These are phyloP conservation scores for Campoletis sonorensis DNA, from an alignment of 1,140 invertebrate genomes.

Conservation along the genomic window DNA sequence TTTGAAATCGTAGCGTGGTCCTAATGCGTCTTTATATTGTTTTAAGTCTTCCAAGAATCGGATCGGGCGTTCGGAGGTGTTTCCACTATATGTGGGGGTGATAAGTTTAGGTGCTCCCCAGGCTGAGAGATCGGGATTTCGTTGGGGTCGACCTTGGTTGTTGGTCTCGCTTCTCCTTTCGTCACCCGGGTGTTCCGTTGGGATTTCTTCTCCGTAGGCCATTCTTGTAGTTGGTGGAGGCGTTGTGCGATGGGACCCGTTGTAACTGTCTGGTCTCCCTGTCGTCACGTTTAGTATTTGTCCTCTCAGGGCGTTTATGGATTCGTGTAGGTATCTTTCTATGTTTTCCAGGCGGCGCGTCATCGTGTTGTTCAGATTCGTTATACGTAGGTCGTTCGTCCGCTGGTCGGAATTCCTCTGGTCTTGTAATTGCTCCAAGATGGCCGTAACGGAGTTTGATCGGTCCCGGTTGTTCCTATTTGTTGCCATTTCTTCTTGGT, in stretches of 20 bases:
- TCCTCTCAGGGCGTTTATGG: not conserved
- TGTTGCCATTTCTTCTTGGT: not conserved
- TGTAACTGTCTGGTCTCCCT: not conserved
- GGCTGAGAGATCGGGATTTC: not conserved
- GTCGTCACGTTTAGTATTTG: not conserved
- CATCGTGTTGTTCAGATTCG: not conserved
- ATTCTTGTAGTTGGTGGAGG: not conserved
- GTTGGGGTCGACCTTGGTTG: not conserved
- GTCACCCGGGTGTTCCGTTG: not conserved
- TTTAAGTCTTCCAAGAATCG: not conserved
- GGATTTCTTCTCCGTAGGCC: not conserved
- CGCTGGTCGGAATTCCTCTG: not conserved
- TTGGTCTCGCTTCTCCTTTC: not conserved
- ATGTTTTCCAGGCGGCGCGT: not conserved
- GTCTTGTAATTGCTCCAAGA: not conserved
- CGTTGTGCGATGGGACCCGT: not conserved
- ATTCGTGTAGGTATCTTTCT: not conserved
- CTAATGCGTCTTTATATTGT: not conserved
- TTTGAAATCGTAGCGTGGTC: constrained; percentile 1
- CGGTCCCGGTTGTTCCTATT: not conserved
- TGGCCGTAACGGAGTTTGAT: not conserved
- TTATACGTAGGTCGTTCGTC: not conserved
- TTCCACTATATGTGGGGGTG: not conserved
- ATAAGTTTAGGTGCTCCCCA: not conserved
- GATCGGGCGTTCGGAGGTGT: not conserved